phyloP scores from a whole-genome alignment of 2,888 invertebrate species.

The Zaprionus bogoriensis region DNA sequence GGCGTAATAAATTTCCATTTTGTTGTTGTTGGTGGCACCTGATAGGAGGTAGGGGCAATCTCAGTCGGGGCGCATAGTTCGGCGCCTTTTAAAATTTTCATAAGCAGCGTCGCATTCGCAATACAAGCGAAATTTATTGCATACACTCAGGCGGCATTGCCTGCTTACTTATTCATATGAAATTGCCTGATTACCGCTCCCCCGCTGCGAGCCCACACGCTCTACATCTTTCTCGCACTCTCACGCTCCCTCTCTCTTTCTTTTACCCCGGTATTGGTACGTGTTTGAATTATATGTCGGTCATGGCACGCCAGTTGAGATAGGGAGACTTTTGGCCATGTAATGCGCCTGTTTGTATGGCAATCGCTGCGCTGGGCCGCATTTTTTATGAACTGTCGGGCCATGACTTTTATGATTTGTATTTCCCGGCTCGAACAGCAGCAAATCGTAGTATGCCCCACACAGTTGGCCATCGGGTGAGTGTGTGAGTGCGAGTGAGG shows the following conservation, averaged over 20 bases:
- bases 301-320: conserved; percentile 52
- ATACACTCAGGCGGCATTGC: conserved; percentile 65
- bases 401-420: conserved; percentile 74
- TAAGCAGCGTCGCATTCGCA: conserved; percentile 65
- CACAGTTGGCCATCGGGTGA: conserved; percentile 4
- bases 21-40: conserved; percentile 28
- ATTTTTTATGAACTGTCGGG: conserved; percentile 71
- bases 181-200: conserved; percentile 73
- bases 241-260: background rate
- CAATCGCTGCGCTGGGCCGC: conserved; percentile 71
- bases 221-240: too few relatives aligned
- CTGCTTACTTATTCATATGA: conserved; percentile 75
- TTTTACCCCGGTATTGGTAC: conserved; percentile 54
- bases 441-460: conserved; percentile 35
- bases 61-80: conserved; percentile 65
- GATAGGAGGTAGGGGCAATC: conserved; percentile 35
- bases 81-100: conserved; percentile 73
- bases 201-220: too few relatives aligned
- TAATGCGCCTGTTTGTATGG: conserved; percentile 73
- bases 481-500: background rate
- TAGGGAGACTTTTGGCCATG: conserved; percentile 36
- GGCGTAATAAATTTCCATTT: conserved; percentile 68
- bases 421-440: conserved; percentile 46
- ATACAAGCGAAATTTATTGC: conserved; percentile 72
- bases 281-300: conserved; percentile 75